Percentiles rank a stretch among this genome's conserved stretches.
These are phyloP conservation scores for Megalops atlanticus DNA, from an alignment of 2,113 vertebrate genomes.

Conservation along the genomic window DNA sequence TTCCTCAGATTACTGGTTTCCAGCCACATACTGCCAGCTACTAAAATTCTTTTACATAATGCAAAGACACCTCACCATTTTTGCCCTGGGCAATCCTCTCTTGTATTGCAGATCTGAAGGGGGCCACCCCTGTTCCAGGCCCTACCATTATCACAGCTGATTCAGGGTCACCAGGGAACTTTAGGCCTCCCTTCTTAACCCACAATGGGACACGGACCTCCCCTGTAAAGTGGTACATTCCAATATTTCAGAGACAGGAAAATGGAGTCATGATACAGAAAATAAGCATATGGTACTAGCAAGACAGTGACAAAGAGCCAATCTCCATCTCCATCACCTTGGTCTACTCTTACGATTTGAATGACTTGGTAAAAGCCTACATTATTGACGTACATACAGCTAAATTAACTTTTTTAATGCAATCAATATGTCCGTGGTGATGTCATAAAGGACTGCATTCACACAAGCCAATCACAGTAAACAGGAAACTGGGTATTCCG, in stretches of 20 bases:
- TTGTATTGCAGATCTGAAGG: conserved; percentile 87
- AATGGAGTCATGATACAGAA: not conserved
- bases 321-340: too few species aligned
- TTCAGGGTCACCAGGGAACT: conserved; percentile 72
- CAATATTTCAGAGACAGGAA: conserved; percentile 14
- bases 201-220: conserved; percentile 81
- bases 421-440: too few species aligned
- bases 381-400: too few species aligned
- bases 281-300: too few species aligned
- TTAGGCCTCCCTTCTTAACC: conserved; percentile 83
- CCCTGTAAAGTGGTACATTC: conserved; percentile 55
- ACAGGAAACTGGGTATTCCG: not conserved
- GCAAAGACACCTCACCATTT: conserved; percentile 66
- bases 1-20: too few species aligned
- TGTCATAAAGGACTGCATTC: too few species aligned
- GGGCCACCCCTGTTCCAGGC: conserved; percentile 92
- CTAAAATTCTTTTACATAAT: too few species aligned
- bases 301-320: too few species aligned
- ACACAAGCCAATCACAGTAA: too few species aligned
- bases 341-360: too few species aligned
- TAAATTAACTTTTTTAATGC: too few species aligned
- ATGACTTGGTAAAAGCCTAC: not conserved
- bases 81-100: conserved; percentile 75
- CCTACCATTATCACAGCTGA: conserved; percentile 88
- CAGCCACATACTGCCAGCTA: too few species aligned